Base-by-base conservation (phyloP, 2,797 vertebrate species). In the Danio jaintianensis region DNA sequence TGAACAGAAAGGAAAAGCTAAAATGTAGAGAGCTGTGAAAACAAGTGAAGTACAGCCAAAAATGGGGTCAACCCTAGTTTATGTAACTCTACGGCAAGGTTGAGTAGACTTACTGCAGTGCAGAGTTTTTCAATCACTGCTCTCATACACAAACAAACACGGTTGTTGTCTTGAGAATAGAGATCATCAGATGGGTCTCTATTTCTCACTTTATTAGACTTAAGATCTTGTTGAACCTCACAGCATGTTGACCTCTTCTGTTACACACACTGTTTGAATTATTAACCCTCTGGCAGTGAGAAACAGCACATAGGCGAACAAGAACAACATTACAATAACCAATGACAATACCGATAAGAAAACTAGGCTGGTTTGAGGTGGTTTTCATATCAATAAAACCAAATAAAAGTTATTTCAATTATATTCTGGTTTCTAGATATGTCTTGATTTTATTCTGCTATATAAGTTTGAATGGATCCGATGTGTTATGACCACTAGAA, bases 61-160 rank as follows among this genome's bases (percentile, higher is more conserved):
- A 84, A 77, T 29, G 67, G 62, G 80, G 80, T 52, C 73, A 82
- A 52, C 13, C 73, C 45, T 55, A 73, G 82, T 83, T 83, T 78
- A 83, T 48, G 38, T 81, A 85, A 84, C 70, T 66, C 66, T 75
- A 71, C 56, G 80, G 70, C 18, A 76, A 42, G 72, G 70, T 70
- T 58, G 66, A 74, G 43, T 82, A 58, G 48, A 66, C 58, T 59
- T 78, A 55, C 55, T 58, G 58, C 68, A 74, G 59, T 78, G 59
- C 71, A 68, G 78, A 13, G 61, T 38, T 53, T 47, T 61, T n/a
- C 38, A 38, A 56, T 29, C 22, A 9, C 36, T 50, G 43, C 22
- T 13, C 15, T 16, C 40, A 29, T 55, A 63, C 47, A 72, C 6
- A 40, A 73, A 80, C 52, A 75, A 77, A 67, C 68, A 47, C 53